Evolutionary conservation across 2,888 invertebrate species (phyloP).

Genomic region (Phengaris alcon): DNA sequence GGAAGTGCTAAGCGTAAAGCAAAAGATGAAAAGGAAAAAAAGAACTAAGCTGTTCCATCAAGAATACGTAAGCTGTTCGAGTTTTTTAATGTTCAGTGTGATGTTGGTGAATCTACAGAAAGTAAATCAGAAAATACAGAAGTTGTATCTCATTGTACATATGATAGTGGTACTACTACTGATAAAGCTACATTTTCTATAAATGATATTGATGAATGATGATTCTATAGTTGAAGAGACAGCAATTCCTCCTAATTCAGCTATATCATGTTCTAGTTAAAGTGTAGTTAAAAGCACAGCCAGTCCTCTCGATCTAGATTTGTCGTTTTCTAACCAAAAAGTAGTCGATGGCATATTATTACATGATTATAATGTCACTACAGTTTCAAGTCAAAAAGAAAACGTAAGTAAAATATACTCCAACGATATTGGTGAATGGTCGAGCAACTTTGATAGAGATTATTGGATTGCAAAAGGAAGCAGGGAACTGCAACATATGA

Average conservation of each 20-base stretch:
- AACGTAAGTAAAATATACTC: neutral
- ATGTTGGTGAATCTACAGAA: neutral
- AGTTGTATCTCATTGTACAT: too few species aligned
- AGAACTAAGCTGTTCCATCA: constrained; percentile 20
- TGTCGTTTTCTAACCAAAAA: neutral
- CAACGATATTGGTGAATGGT: constrained; percentile 6
- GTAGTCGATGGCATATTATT: constrained; percentile 7
- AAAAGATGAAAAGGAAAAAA: constrained; percentile 22
- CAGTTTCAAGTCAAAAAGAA: neutral
- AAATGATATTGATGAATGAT: too few species aligned
- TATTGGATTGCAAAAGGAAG: constrained; percentile 21
- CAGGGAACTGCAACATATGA: neutral
- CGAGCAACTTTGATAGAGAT: neutral
- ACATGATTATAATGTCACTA: neutral
- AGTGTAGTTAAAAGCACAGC: neutral
- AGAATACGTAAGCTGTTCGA: constrained; percentile 28
- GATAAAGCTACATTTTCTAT: too few species aligned
- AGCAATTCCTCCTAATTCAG: too few species aligned
- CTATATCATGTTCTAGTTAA: neutral
- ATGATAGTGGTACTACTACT: too few species aligned
- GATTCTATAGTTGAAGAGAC: too few species aligned
- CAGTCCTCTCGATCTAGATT: neutral
- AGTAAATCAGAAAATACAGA: too few species aligned
- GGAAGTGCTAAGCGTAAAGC: too few species aligned
- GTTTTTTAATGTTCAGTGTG: constrained; percentile 15